Evolutionary conservation across 2,113 vertebrate species (phyloP).

Genomic region (Rhinoderma darwinii): DNA sequence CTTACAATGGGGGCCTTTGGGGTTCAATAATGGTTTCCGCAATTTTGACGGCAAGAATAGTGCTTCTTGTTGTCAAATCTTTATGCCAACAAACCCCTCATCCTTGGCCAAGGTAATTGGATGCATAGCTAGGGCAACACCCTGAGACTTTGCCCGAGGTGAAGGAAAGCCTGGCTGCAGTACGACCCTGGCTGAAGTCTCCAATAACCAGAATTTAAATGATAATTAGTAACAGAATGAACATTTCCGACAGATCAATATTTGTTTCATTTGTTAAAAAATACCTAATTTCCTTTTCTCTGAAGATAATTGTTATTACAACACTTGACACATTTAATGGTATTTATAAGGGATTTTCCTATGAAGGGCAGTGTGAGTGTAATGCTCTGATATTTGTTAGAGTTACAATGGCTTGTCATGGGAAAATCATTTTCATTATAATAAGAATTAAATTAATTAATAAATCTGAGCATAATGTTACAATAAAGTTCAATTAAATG

Average conservation of each 20-base stretch:
- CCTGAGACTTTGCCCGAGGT: too few relatives aligned
- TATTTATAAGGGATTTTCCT: background rate
- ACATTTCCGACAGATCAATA: background rate
- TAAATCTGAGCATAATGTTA: background rate
- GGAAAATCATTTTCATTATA: background rate
- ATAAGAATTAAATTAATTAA: background rate
- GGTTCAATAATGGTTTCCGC: too few relatives aligned
- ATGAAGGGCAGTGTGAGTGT: background rate
- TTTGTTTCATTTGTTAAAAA: background rate
- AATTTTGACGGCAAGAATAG: too few relatives aligned
- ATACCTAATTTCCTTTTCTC: background rate
- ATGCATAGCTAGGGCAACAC: too few relatives aligned
- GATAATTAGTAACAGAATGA: background rate
- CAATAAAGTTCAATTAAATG: background rate
- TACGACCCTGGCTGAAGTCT: too few relatives aligned
- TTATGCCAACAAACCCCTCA: too few relatives aligned
- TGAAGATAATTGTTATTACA: background rate
- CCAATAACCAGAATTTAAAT: too few relatives aligned
- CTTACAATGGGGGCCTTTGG: too few relatives aligned
- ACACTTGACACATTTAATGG: background rate
- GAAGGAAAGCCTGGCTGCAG: too few relatives aligned
- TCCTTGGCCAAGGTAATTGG: too few relatives aligned
- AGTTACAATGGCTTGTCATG: background rate
- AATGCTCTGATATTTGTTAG: background rate
- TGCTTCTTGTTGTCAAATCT: too few relatives aligned